Percentiles rank a stretch among this genome's conserved stretches.
Evolutionary conservation across 2,797 vertebrate genomes (phyloP).

Genomic region (Coregonus suidteri): DNA sequence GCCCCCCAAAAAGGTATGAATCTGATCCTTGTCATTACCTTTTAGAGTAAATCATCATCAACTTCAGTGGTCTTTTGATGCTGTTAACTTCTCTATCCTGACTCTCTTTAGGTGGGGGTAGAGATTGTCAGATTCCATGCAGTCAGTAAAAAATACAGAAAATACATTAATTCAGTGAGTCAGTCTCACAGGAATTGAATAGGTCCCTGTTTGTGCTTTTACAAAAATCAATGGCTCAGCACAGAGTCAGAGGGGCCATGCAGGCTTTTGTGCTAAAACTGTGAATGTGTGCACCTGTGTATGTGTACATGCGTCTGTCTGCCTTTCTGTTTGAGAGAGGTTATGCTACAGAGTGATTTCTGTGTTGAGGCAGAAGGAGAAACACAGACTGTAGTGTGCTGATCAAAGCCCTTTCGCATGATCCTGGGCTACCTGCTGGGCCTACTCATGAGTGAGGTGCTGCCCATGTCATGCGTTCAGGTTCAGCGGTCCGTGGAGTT

Average conservation of each 20-base stretch:
- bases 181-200: neutral
- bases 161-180: slow-evolving; percentile 2
- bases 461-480: neutral
- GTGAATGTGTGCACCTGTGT: neutral
- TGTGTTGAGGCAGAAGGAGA: neutral
- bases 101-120: neutral
- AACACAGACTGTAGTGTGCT: neutral
- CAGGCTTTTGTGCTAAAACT: neutral
- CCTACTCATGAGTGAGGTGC: slow-evolving; percentile 5
- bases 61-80: neutral
- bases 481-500: neutral
- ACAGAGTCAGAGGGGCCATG: neutral
- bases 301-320: neutral
- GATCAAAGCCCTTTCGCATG: slow-evolving; percentile 14
- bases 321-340: neutral
- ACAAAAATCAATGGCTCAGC: slow-evolving; percentile 1
- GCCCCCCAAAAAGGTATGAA: neutral
- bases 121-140: neutral
- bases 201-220: neutral
- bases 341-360: neutral
- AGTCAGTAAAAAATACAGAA: neutral
- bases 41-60: neutral
- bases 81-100: neutral
- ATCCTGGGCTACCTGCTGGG: neutral
- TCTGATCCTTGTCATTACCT: neutral